Evolutionary conservation across 2,888 invertebrate genomes (phyloP), one percentile per base, ranked within the genome.

Genomic region (Hartigia nigra): DNA sequence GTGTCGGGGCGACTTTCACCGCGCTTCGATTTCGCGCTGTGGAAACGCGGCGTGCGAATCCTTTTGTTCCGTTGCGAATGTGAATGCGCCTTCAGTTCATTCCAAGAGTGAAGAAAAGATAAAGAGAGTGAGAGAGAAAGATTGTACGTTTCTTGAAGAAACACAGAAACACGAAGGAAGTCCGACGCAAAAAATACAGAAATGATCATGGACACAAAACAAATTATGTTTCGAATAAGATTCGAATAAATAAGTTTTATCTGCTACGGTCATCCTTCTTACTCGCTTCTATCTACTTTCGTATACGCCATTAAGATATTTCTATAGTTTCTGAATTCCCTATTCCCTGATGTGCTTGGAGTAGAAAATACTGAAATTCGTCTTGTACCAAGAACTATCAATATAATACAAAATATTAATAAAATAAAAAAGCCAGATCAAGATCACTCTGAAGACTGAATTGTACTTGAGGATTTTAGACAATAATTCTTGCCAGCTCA

Each of bases 81-180:
- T 23, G 23, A 55, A 55, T 23, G 55, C 55, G 23, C 55, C 55
- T 23, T 55, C 55, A 23, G 55, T 23, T 23, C 23, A 23, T 55
- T 55, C 55, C 23, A 9, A 55, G 23, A 55, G 23, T 1, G 55
- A 55, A 2, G 9, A 55, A 55, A 23, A 2, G 23, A 37, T 12
- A 37, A 70, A 37, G n/a, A 69, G 74, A 76, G 31, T 37, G n/a
- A 70, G 74, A 76, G 32, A 69, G 35, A 39, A 36, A 36, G n/a
- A 74, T 39, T 23, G 34, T n/a, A 35, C 32, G 78, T 75, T 77
- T 77, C 34, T 74, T 36, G 76, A 76, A 76, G 77, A 77, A 77
- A 78, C n/a, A 77, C 74, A 75, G 12, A 70, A 32, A 23, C 32
- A 35, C n/a, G 35, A 76, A 31, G 31, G 14, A 31, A 55, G 23